Base-by-base conservation (phyloP, 2,888 invertebrate genomes). In the Monopis laevigella region DNA sequence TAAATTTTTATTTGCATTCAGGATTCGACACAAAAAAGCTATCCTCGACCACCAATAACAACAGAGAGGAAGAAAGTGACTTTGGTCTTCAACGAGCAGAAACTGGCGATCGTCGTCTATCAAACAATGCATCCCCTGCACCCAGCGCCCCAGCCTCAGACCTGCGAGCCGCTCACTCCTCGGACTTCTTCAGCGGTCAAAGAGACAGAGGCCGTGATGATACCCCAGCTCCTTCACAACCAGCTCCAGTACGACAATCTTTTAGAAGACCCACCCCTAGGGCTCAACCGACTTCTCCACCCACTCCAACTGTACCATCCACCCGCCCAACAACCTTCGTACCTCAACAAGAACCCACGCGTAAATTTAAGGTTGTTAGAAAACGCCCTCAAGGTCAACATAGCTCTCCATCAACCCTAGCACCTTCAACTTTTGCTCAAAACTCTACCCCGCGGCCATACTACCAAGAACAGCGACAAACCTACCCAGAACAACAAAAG, bases 11-110 rank as follows among this genome's bases (percentile, higher is more conserved):
- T 49, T 48, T 43, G 3, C 17, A 39, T 43, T 40, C 62, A 82
- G 86, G 85, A 56, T 87, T 82, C 61, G 88, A 88, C 62, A 87
- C 86, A 45, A 88, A 86, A 64, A 86, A 87, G 51, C 46, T 69
- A 51, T 82, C 84, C 30, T 56, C 72, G 48, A 50, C 63, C 48
- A 30, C 36, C 14, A n/a, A n/a, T n/a, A 66, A 52, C 43, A 69
- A 68, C 51, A 68, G 73, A 35, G 89, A 89, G 58, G 88, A 89
- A 48, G 90, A 90, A 65, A 81, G 87, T 47, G 86, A 88, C 36
- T 89, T 87, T 62, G 85, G 87, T 54, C 75, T 90, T 38, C 90
- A 90, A 66, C 82, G 88, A 19, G 88, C 89, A 11, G 90, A 90
- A 70, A 75, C 74, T 70, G 88, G 63, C 71, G 89, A 74, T 52